These are phyloP conservation scores for Chrysolina oricalcia DNA, from an alignment of 2,888 invertebrate species.

Conservation along the genomic window DNA sequence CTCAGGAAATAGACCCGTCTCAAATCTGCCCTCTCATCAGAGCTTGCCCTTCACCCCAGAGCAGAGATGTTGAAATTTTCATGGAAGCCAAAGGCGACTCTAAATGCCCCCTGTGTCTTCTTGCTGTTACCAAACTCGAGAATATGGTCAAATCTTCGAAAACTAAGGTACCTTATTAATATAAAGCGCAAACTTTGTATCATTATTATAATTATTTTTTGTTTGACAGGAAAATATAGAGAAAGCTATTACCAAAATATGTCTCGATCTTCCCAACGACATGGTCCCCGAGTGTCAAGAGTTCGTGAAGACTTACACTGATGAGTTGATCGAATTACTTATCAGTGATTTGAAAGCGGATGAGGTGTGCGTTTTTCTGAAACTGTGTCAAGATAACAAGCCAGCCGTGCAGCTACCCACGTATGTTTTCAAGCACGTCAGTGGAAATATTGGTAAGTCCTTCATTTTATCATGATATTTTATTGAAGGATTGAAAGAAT, in stretches of 20 bases:
- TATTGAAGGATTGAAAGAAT: no score
- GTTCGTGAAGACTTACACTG: constrained; percentile 85
- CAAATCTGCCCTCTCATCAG: constrained; percentile 83
- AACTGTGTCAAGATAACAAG: constrained; percentile 78
- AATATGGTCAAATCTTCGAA: constrained; percentile 81
- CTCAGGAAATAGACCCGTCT: constrained; percentile 85
- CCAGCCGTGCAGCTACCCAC: constrained; percentile 60
- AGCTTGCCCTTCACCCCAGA: constrained; percentile 77
- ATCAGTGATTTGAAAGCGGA: constrained; percentile 83
- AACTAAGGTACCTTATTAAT: constrained; percentile 76
- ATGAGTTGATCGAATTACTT: constrained; percentile 85
- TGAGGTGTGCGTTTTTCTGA: constrained; percentile 85
- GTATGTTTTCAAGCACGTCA: constrained; percentile 45
- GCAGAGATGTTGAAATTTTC: constrained; percentile 75
- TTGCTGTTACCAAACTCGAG: constrained; percentile 86
- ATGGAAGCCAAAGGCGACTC: constrained; percentile 75
- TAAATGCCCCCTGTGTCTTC: constrained; percentile 88
- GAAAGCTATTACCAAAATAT: constrained; percentile 80
- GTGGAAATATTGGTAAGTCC: constrained; percentile 62
- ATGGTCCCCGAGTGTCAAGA: constrained; percentile 80
- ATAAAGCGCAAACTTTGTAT: not conserved
- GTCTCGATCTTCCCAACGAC: constrained; percentile 79
- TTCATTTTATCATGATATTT: no score
- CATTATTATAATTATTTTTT: constrained; percentile 29
- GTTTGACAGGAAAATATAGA: constrained; percentile 79